A percentile compares a stretch with the other conserved stretches of the same genome.
Evolutionary conservation across 2,797 vertebrate genomes (phyloP).

Genomic region (Sparus aurata): DNA sequence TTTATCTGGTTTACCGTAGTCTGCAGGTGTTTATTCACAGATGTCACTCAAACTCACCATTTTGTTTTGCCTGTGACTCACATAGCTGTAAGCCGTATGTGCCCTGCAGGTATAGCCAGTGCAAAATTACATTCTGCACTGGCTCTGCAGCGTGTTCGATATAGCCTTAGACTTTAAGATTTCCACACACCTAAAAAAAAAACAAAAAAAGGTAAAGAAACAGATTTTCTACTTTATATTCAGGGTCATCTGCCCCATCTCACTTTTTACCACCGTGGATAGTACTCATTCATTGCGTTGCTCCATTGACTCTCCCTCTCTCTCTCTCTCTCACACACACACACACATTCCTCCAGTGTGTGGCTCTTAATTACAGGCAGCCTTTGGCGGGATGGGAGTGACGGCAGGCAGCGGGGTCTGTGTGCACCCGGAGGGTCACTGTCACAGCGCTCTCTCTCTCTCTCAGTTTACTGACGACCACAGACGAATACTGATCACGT

Average conservation of each 20-base stretch:
- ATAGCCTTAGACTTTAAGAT: not conserved
- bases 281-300: constrained; percentile 6
- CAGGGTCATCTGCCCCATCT: not conserved
- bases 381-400: constrained; percentile 57
- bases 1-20: no score
- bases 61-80: no score
- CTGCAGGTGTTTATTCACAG: no score
- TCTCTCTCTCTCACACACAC: constrained; percentile 26
- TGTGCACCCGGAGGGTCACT: constrained; percentile 61
- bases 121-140: no score
- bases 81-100: no score
- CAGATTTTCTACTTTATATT: constrained; percentile 5
- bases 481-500: constrained; percentile 65
- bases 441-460: constrained; percentile 33
- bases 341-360: constrained; percentile 18
- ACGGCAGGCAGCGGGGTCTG: constrained; percentile 53
- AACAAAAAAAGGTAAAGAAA: not conserved
- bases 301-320: constrained; percentile 8
- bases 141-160: no score
- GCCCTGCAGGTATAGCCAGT: no score
- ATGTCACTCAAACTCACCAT: no score
- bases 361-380: constrained; percentile 72
- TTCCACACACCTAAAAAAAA: no score
- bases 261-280: constrained; percentile 26
- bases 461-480: constrained; percentile 56